These are phyloP conservation scores for Psammodynastes pulverulentus DNA, from an alignment of 2,113 vertebrate species.

Conservation along the genomic window DNA sequence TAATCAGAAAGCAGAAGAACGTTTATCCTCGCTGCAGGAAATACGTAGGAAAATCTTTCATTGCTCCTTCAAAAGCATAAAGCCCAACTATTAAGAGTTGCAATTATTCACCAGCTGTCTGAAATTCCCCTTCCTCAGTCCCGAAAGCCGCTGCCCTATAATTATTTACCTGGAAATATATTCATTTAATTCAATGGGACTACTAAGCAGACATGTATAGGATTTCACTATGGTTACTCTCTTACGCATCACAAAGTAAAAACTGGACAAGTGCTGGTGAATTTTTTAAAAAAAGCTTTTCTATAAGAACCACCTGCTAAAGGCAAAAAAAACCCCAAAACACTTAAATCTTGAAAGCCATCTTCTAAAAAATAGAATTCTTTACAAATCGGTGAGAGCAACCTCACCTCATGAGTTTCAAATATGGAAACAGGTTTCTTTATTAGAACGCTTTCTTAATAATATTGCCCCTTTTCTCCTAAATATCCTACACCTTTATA, in stretches of 20 bases:
- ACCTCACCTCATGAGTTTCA: background rate
- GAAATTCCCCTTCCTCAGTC: background rate
- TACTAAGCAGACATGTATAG: background rate
- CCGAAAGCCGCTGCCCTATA: background rate
- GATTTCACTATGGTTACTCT: background rate
- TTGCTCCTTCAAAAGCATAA: background rate
- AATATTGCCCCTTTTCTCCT: background rate
- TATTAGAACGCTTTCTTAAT: background rate
- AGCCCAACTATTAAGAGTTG: background rate
- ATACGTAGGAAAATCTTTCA: background rate
- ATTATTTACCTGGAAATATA: background rate
- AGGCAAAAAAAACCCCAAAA: background rate
- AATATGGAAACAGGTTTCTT: background rate
- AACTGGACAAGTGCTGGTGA: background rate
- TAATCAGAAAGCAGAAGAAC: background rate
- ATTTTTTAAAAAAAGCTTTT: background rate
- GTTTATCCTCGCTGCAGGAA: background rate
- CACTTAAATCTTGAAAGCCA: background rate
- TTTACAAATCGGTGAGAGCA: background rate
- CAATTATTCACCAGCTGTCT: background rate
- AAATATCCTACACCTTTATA: background rate
- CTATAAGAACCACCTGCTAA: background rate
- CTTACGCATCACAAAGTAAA: background rate
- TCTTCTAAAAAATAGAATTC: background rate
- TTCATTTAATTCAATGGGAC: too few relatives aligned